Percentiles rank a stretch among this genome's conserved stretches.
These are phyloP conservation scores for Gavialis gangeticus DNA, from an alignment of 2,113 vertebrate species.

Conservation along the genomic window DNA sequence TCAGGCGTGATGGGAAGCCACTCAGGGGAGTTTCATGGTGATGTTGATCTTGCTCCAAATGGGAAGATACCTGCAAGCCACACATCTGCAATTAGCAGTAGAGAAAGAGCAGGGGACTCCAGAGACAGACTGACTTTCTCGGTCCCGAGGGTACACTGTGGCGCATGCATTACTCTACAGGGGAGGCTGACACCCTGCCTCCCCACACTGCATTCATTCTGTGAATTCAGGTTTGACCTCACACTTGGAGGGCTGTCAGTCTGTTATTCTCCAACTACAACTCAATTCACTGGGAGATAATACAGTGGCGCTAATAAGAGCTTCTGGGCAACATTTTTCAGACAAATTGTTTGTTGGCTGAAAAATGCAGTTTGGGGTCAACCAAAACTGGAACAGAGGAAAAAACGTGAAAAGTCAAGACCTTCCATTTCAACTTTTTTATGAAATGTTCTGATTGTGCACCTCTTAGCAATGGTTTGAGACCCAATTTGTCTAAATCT, in stretches of 20 bases:
- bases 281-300: neutral
- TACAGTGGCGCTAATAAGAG: neutral
- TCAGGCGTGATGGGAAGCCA: neutral
- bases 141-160: neutral
- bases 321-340: neutral
- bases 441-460: neutral
- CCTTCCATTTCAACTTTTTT: conserved; percentile 10
- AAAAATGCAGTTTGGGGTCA: no score
- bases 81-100: no score
- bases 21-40: neutral
- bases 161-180: neutral
- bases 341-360: no score
- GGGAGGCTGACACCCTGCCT: neutral
- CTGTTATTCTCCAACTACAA: neutral
- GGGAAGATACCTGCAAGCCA: neutral
- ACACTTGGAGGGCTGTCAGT: neutral
- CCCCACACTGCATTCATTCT: neutral
- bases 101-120: neutral
- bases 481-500: conserved; percentile 16
- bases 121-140: neutral
- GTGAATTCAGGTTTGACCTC: neutral
- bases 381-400: neutral
- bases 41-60: neutral
- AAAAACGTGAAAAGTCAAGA: neutral
- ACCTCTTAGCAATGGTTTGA: conserved; percentile 12